Evolutionary conservation across 2,113 vertebrate species (phyloP).

Genomic region (Salvelinus alpinus): DNA sequence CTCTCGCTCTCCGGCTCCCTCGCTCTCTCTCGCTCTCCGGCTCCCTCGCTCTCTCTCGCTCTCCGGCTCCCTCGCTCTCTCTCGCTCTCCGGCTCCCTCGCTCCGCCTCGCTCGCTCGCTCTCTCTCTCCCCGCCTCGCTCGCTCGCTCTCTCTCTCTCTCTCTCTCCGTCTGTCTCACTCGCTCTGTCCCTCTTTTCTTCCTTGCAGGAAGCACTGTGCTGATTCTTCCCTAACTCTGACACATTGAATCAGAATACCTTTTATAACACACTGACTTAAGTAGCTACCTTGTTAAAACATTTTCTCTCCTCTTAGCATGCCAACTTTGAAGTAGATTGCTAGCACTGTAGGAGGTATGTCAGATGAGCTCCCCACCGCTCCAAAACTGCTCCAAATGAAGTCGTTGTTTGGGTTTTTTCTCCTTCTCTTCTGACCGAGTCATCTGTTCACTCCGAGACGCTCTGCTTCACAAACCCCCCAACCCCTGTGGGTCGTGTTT

Average conservation of each 20-base stretch:
- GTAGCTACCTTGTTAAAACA: constrained; percentile 21
- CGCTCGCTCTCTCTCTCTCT: too few species aligned
- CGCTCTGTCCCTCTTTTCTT: background rate
- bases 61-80: too few species aligned
- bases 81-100: too few species aligned
- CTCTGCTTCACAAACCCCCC: background rate
- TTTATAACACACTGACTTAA: background rate
- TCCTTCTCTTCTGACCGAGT: background rate
- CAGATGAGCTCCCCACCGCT: background rate
- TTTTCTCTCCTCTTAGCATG: background rate
- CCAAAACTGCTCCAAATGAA: constrained; percentile 21
- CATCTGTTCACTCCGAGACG: background rate
- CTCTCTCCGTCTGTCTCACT: too few species aligned
- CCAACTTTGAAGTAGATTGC: constrained; percentile 9
- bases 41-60: too few species aligned
- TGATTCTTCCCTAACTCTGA: background rate
- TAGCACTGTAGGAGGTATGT: background rate
- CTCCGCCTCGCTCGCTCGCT: too few species aligned
- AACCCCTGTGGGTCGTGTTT: background rate
- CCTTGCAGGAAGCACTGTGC: background rate
- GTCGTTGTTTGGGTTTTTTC: constrained; percentile 4
- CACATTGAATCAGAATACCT: background rate
- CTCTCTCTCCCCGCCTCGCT: too few species aligned
- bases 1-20: too few species aligned
- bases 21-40: too few species aligned